A percentile compares a stretch with the other conserved stretches of the same genome.
Evolutionary conservation across 2,113 vertebrate species (phyloP).

Genomic region (Danionella cerebrum): DNA sequence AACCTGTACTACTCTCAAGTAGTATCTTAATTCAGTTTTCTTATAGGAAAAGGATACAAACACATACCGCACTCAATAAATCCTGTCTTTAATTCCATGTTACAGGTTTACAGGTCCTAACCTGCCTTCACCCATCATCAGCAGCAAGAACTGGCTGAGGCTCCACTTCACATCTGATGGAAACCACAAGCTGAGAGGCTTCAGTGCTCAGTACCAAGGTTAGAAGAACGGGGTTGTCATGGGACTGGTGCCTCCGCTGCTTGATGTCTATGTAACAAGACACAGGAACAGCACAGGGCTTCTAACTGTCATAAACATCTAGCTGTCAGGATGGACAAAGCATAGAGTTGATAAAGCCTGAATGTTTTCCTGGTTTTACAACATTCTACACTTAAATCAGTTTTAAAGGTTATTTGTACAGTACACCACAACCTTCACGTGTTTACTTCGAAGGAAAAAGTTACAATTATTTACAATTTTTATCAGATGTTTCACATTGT

Average conservation of each 20-base stretch:
- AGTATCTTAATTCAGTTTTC: background rate
- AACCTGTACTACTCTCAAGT: background rate
- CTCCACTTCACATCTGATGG: slow-evolving; percentile 93
- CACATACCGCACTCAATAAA: background rate
- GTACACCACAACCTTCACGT: too few species aligned
- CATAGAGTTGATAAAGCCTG: too few species aligned
- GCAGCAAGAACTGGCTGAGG: slow-evolving; percentile 96
- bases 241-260: background rate
- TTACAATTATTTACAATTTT: too few species aligned
- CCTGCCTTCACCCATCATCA: slow-evolving; percentile 91
- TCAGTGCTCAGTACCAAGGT: slow-evolving; percentile 98
- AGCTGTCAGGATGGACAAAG: background rate
- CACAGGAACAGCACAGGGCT: background rate
- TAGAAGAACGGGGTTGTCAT: slow-evolving; percentile 21
- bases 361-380: background rate
- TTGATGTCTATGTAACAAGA: background rate
- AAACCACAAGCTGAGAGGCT: slow-evolving; percentile 92
- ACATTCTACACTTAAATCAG: background rate
- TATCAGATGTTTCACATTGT: too few species aligned
- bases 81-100: background rate
- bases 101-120: slow-evolving; percentile 91
- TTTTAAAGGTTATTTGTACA: too few species aligned
- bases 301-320: background rate
- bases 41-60: background rate
- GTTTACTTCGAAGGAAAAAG: too few species aligned